These are phyloP conservation scores for Gandaritis pyraliata DNA, from an alignment of 2,888 invertebrate genomes.

Conservation along the genomic window DNA sequence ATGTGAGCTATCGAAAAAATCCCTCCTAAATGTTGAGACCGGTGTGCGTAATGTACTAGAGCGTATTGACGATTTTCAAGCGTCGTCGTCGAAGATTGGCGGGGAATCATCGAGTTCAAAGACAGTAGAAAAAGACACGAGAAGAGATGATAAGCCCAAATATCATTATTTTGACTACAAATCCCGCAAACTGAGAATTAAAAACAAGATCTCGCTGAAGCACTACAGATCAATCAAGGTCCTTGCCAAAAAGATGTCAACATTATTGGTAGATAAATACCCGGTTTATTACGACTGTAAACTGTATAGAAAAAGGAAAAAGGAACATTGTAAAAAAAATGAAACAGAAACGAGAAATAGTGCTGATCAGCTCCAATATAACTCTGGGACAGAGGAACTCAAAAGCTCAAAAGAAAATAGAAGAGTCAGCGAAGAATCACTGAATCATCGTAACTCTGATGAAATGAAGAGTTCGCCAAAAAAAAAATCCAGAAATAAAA, in stretches of 20 bases:
- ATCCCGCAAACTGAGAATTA: slow-evolving; percentile 62
- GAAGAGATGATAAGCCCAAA: slow-evolving; percentile 26
- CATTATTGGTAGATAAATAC: slow-evolving; percentile 61
- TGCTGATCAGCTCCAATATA: not conserved
- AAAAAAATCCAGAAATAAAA: slow-evolving; percentile 1
- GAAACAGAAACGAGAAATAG: slow-evolving; percentile 10
- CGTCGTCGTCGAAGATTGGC: slow-evolving; percentile 48
- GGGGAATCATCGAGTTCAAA: slow-evolving; percentile 44
- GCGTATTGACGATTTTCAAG: slow-evolving; percentile 55
- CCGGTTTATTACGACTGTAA: slow-evolving; percentile 71
- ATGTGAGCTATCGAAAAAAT: slow-evolving; percentile 78
- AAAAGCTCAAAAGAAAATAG: slow-evolving; percentile 12
- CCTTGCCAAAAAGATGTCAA: slow-evolving; percentile 55
- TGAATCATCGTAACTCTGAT: slow-evolving; percentile 19
- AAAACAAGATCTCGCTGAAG: slow-evolving; percentile 62
- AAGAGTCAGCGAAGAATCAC: slow-evolving; percentile 2
- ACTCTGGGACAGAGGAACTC: slow-evolving; percentile 3
- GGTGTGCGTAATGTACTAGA: slow-evolving; percentile 66
- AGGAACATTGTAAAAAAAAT: slow-evolving; percentile 1
- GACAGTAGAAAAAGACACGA: slow-evolving; percentile 17
- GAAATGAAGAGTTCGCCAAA: slow-evolving; percentile 10
- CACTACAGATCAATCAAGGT: slow-evolving; percentile 72
- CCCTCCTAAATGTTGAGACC: slow-evolving; percentile 73
- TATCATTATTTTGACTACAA: slow-evolving; percentile 60
- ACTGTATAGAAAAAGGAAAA: slow-evolving; percentile 53